Base-by-base conservation (phyloP, 2,113 vertebrate species). In the Dinomys branickii region DNA sequence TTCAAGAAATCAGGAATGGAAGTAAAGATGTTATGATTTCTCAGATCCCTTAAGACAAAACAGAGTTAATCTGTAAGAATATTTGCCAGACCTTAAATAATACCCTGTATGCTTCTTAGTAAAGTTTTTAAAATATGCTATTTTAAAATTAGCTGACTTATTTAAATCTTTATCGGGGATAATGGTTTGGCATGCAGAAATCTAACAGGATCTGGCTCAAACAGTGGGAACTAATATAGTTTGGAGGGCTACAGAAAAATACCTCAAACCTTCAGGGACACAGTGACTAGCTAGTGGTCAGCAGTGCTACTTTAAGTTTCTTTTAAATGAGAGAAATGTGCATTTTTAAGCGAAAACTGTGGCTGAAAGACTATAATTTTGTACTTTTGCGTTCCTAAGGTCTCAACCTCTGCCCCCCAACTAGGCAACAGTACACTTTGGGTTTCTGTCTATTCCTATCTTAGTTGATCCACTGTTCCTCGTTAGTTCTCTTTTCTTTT, bases 101-200 rank as follows among this genome's bases (percentile, higher is more conserved):
- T 77, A 35, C 69, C 33, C 84, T 82, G 67, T 59, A 65, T 50
- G 38, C 24, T 87, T 95, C 44, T 50, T 63, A 90, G 88, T 87
- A 30, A 61, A 52, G 22, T 4, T 28, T 90, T 41, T 7, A 54
- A 26, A 19, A 24, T 52, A 75, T 84, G 11, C 44, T 77, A 69
- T 92, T 92, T 85, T 65, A 13, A 77, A n/a, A 44, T 81, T 86
- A 82, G 63, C n/a, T 65, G 82, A 81, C 2, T 89, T 88, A 47
- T 86, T 77, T 78, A 52, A 82, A 89, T 81, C 44, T 95, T 91
- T 22, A 24, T 83, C 41, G 35, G 88, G 58, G 82, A 80, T 88
- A 90, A 84, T 50, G 54, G 75, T 77, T 83, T 69, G 13, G 85
- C 88, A 94, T 91, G 92, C 80, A 95, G 33, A 95, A 88, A 69